Evolutionary conservation across 2,797 vertebrate genomes (phyloP), one percentile per base, ranked within the genome.

Genomic region (Carcharodon carcharias): DNA sequence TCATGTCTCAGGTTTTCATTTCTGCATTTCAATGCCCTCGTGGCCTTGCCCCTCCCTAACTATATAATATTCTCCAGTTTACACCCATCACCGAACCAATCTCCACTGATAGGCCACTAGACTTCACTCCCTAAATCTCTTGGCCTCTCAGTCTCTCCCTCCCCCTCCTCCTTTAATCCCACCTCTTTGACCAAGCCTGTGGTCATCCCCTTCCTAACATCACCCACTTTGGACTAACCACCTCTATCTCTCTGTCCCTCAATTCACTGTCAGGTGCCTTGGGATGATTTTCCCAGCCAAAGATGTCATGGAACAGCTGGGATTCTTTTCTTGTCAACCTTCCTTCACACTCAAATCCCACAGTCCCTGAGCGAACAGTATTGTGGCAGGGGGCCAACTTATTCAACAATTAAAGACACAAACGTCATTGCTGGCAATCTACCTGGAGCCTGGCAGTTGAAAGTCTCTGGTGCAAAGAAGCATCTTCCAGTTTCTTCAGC

Each of bases 381-480:
- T 50, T 0, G 45, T 28, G 50, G 26, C n/a, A 65, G 12, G 28
- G 88, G 4, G 9, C 56, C 56, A n/a, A 91, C 61, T 4, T 35
- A n/a, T 23, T 61, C 58, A 61, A 14, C 58, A 61, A 91, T 16
- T 4, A 18, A 18, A n/a, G 45, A 16, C 12, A 35, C 28, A 58
- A 56, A 58, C 9, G 7, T 35, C 7, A 45, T 2, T 58, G 14
- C 3, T 31, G 65, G 67, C 31, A 23, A 80, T 97, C 97, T 97
- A 99, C 99, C 99, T 97, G 99, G 99, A 95, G 99, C 99, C 40
- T 99, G 99, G 96, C 99, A 99, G 97, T 99, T 99, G 96, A 99
- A 99, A 96, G 99, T 97, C 50, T 99, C 98, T 2, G 99, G 98
- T 96, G 98, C 99, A 96, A 99, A 98, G 96, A 98, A 95, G 96